Percentiles rank a stretch among this genome's conserved stretches.
phyloP scores from a whole-genome alignment of 30 jellyfish, hydroid and myxozoan genomes.

The Rhopilema esculentum region DNA sequence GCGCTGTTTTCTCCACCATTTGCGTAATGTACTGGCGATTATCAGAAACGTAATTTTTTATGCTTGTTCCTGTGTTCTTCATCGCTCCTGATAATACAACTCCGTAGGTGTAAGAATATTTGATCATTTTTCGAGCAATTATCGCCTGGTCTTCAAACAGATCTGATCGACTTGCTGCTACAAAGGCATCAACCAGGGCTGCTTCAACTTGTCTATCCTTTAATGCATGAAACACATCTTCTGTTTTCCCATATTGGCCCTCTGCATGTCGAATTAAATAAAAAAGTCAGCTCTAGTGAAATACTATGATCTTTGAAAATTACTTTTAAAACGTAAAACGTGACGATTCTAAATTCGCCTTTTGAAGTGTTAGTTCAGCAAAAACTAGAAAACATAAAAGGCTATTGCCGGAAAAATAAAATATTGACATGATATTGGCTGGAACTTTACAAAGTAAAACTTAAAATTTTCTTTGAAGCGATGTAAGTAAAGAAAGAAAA shows the following conservation, averaged over 20 bases:
- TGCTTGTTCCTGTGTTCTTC: slow-evolving; percentile 30
- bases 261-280: slow-evolving; percentile 2
- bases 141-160: slow-evolving; percentile 22
- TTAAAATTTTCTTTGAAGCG: too few relatives aligned
- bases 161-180: slow-evolving; percentile 64
- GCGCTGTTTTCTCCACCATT: slow-evolving; percentile 39
- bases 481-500: background rate
- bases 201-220: slow-evolving; percentile 55
- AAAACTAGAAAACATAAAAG: too few relatives aligned
- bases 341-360: too few relatives aligned
- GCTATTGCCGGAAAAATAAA: too few relatives aligned
- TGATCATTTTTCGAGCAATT: slow-evolving; percentile 31
- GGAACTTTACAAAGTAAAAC: too few relatives aligned
- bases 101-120: slow-evolving; percentile 57
- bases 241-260: slow-evolving; percentile 28
- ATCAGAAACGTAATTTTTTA: slow-evolving; percentile 30
- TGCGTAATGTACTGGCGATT: slow-evolving; percentile 44
- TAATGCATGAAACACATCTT: slow-evolving; percentile 49
- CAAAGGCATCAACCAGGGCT: slow-evolving; percentile 58
- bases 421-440: too few relatives aligned
- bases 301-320: too few relatives aligned
- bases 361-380: too few relatives aligned
- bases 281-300: too few relatives aligned
- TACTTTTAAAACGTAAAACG: too few relatives aligned
- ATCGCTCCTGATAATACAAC: slow-evolving; percentile 57